Base-by-base conservation (phyloP, 2,113 vertebrate genomes). In the Pterophyllum scalare region DNA sequence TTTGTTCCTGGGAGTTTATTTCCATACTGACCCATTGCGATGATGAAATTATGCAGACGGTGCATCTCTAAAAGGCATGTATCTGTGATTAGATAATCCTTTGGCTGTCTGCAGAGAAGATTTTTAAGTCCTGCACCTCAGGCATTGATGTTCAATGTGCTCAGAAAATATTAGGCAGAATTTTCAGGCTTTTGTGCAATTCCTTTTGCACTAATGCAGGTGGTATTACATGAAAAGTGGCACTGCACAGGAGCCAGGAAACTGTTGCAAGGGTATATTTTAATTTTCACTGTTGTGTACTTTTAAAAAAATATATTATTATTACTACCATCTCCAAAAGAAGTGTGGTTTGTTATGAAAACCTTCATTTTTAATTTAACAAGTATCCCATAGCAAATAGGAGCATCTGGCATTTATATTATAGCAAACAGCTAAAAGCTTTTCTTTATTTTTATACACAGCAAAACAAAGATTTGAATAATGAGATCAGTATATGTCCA, bases 61-160 rank as follows among this genome's bases (percentile, higher is more conserved):
- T 77, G 49, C 77, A 70, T 80, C 82, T 79, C 40, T 75, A 54
- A 60, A 76, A 80, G 65, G 56, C 77, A 78, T 8, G 43, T 59
- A 58, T 86, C 76, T 81, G 31, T 64, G 12, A 75, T 79, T 58
- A 43, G 31, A 38, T 60, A 26, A 76, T 28, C n/a, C 57, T 60
- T 59, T 54, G 83, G 54, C 76, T 80, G 26, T 61, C 38, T 65
- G 74, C 24, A 52, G 28, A 40, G 26, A 72, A 20, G 54, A 54
- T 54, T 72, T 19, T 72, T 54, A 72, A 54, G 46, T 72, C 67
- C 46, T 72, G 46, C 54, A 33, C 26, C 11, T 72, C 2, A 19
- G 46, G 46, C 67, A 33, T 72, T 72, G 67, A 72, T 28, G 28
- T 28, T 54, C 54, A 33, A 33, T 72, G 26, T 1, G 0, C 46